Evolutionary conservation across 2,113 vertebrate genomes (phyloP).

Genomic region (Zingel zingel): DNA sequence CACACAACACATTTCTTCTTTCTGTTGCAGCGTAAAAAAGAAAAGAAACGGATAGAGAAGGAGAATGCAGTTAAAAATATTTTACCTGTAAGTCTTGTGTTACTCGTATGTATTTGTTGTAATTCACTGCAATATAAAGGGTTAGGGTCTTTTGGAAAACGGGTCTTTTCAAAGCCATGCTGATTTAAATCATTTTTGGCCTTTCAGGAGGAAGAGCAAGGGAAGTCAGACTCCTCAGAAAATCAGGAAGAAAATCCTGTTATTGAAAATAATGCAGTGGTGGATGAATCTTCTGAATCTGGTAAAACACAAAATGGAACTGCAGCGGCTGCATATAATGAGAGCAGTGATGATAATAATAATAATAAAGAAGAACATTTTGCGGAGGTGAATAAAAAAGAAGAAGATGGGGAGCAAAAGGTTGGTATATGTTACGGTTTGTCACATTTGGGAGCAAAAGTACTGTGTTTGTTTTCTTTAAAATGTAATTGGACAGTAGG

Average conservation of each 20-base stretch:
- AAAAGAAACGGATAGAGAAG: conserved; percentile 80
- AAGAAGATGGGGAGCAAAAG: conserved; percentile 53
- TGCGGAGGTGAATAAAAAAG: conserved; percentile 9
- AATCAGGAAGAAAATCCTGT: conserved; percentile 38
- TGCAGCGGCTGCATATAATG: conserved; percentile 1
- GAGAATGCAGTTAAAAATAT: conserved; percentile 64
- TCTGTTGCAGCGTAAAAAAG: conserved; percentile 81
- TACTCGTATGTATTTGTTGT: not conserved
- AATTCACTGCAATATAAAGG: not conserved
- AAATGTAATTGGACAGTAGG: no score
- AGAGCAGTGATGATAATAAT: conserved; percentile 11
- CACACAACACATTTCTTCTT: not conserved
- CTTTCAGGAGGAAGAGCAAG: conserved; percentile 58
- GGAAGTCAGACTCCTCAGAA: conserved; percentile 52
- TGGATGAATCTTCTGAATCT: conserved; percentile 12
- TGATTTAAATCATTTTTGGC: not conserved
- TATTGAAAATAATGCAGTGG: conserved; percentile 36
- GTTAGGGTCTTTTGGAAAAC: not conserved
- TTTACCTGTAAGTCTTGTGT: conserved; percentile 66
- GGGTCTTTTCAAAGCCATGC: not conserved
- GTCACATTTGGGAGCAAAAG: not conserved
- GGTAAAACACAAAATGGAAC: not conserved
- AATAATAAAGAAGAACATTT: conserved; percentile 41
- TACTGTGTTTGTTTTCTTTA: no score
- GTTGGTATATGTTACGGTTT: conserved; percentile 47